phyloP scores from a whole-genome alignment of 2,888 invertebrate species.

The Lasioglossum pauxillum region DNA sequence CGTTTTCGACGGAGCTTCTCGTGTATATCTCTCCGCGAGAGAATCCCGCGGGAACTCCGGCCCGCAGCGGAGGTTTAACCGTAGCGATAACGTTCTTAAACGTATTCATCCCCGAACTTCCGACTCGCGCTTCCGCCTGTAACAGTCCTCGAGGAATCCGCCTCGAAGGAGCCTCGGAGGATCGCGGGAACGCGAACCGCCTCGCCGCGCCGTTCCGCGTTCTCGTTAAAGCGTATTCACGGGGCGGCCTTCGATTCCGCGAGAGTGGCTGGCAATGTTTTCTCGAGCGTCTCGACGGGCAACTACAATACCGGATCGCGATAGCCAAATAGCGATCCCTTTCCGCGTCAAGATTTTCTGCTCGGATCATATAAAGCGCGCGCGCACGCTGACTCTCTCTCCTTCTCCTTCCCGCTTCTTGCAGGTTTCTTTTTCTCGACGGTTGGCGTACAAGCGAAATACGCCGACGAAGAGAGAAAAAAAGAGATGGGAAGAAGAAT shows the following conservation, averaged over 20 bases:
- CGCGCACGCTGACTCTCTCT: not conserved
- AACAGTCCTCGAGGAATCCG: not conserved
- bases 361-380: not conserved
- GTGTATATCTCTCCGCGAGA: constrained; percentile 19
- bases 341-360: constrained; percentile 22
- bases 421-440: not conserved
- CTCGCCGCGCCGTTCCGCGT: constrained; percentile 12
- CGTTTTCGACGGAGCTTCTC: constrained; percentile 37
- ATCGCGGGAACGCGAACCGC: constrained; percentile 29
- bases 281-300: constrained; percentile 27
- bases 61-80: constrained; percentile 30
- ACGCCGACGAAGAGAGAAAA: constrained; percentile 12
- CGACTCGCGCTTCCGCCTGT: constrained; percentile 26
- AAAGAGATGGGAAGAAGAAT: constrained; percentile 7
- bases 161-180: not conserved
- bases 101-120: constrained; percentile 69
- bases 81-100: constrained; percentile 64
- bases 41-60: constrained; percentile 38
- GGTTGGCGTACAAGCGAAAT: constrained; percentile 39
- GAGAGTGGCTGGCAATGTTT: constrained; percentile 28
- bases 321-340: constrained; percentile 5
- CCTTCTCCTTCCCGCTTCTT: not conserved
- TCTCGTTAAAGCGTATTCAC: constrained; percentile 38
- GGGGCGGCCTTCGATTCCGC: constrained; percentile 11
- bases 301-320: constrained; percentile 14